Percentiles rank a stretch among this genome's conserved stretches.
phyloP scores from a whole-genome alignment of 2,797 vertebrate species.

The Ispidina lecontei region DNA sequence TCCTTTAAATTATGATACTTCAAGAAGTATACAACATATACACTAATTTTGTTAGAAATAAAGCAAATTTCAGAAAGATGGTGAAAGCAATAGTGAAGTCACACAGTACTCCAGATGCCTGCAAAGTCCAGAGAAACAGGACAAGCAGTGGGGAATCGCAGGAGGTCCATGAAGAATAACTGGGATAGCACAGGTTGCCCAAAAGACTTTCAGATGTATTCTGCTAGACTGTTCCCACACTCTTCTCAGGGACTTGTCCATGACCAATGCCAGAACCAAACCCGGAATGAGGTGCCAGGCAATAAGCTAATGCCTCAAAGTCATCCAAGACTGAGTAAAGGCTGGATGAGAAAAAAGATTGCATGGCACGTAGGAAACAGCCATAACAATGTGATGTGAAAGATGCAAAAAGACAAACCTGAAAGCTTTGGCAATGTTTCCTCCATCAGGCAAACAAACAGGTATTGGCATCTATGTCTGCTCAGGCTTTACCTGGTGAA shows the following conservation, averaged over 20 bases:
- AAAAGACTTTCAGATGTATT: not conserved
- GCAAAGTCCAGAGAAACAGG: not conserved
- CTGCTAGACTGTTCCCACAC: not conserved
- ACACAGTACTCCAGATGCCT: not conserved
- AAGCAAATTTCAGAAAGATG: not conserved
- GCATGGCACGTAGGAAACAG: not conserved
- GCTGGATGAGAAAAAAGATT: not conserved
- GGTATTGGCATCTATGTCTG: constrained; percentile 57
- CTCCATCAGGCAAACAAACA: constrained; percentile 52
- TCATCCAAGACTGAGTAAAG: not conserved
- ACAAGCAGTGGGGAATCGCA: not conserved
- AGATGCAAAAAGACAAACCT: not conserved
- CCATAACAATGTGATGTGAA: not conserved
- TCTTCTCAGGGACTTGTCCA: not conserved
- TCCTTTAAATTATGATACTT: not conserved
- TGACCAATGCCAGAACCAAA: not conserved
- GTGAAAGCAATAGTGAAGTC: not conserved
- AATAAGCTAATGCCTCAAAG: not conserved
- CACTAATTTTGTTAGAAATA: not conserved
- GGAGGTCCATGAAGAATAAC: not conserved
- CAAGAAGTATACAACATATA: not conserved
- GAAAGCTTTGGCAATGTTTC: not conserved
- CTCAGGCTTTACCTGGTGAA: constrained; percentile 68
- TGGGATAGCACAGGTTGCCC: not conserved
- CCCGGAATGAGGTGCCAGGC: not conserved